Evolutionary conservation across 2,888 invertebrate genomes (phyloP).

Genomic region (Tetramorium bicarinatum): DNA sequence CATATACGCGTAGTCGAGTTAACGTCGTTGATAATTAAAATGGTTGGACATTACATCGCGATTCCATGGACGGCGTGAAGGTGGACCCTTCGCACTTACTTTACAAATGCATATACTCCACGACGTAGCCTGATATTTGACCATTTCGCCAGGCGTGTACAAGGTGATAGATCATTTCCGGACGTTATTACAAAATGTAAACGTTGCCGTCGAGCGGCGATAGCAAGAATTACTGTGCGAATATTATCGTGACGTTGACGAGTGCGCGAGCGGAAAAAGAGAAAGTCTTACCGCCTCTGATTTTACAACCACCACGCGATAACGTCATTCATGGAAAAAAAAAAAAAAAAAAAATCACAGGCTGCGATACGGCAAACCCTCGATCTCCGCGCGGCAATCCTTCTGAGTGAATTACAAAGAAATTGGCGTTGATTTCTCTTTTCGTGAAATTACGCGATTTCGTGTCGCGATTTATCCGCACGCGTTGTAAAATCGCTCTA

Average conservation of each 20-base stretch:
- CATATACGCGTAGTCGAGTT: not conserved
- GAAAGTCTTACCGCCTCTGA: not conserved
- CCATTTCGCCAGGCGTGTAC: conserved; percentile 20
- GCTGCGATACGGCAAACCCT: not conserved
- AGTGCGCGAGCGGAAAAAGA: not conserved
- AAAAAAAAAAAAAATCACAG: not conserved
- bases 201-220: conserved; percentile 17
- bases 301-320: conserved; percentile 26
- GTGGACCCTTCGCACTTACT: not conserved
- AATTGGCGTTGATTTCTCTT: not conserved
- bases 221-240: conserved; percentile 19
- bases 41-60: not conserved
- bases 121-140: conserved; percentile 11
- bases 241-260: conserved; percentile 22
- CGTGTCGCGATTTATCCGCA: not conserved
- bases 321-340: conserved; percentile 9
- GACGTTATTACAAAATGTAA: conserved; percentile 45
- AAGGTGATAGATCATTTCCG: conserved; percentile 49
- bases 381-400: conserved; percentile 17
- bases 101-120: conserved; percentile 26
- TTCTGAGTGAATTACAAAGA: conserved; percentile 17
- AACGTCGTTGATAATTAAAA: conserved; percentile 37
- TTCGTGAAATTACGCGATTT: conserved; percentile 12
- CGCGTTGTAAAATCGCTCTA: not conserved
- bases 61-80: not conserved